A percentile compares a stretch with the other conserved stretches of the same genome.
These are phyloP conservation scores for Hydropsyche tenuis DNA, from an alignment of 1,140 invertebrate species.

Conservation along the genomic window DNA sequence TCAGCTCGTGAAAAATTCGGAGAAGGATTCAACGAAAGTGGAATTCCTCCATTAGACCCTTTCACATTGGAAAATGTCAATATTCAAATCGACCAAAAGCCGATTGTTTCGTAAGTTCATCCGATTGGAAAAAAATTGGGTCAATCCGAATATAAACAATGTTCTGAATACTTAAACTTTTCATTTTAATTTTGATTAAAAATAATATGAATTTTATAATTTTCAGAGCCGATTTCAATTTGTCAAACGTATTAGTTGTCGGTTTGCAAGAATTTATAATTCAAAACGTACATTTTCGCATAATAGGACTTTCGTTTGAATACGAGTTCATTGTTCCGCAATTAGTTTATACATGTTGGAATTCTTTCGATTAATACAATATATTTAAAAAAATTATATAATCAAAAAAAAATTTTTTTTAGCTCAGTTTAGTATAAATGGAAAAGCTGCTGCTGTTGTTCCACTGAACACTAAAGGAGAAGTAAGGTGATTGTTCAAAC, in stretches of 20 bases:
- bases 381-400: no score
- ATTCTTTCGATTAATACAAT: background rate
- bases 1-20: conserved; percentile 33
- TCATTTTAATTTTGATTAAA: background rate
- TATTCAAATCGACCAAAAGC: conserved; percentile 5
- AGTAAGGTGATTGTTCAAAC: background rate
- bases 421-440: conserved; percentile 11
- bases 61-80: conserved; percentile 26
- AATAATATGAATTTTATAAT: background rate
- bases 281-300: conserved; percentile 33
- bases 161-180: background rate
- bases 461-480: background rate
- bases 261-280: conserved; percentile 41
- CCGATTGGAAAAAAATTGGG: no score
- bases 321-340: conserved; percentile 37
- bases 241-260: conserved; percentile 21
- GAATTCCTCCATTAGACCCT: conserved; percentile 47
- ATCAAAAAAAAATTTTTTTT: no score
- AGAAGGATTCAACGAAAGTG: conserved; percentile 39
- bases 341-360: conserved; percentile 28
- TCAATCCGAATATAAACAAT: no score
- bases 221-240: conserved; percentile 30
- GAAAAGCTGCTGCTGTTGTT: conserved; percentile 12
- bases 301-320: conserved; percentile 34
- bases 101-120: background rate